Conservation (phyloP, 37 sponge, comb jelly and placozoan genomes). For the Beroe forskalii region DNA sequence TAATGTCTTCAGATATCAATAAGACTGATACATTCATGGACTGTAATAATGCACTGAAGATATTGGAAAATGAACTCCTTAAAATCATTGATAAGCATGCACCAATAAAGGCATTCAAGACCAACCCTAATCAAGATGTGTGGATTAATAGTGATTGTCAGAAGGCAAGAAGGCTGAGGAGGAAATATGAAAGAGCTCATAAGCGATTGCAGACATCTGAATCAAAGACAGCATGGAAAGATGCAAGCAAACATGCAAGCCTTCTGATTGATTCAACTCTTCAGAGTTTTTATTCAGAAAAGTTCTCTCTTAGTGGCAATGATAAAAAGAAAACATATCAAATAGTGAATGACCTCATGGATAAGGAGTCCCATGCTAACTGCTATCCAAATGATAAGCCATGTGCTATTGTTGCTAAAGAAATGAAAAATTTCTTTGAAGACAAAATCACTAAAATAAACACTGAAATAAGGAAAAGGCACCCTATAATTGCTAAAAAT, state of each 20-base stretch:
- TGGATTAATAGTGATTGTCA: neutral
- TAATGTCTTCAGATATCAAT: neutral
- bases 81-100: neutral
- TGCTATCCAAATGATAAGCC: too few species aligned
- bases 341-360: neutral
- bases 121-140: neutral
- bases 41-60: neutral
- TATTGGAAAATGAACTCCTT: neutral
- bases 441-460: too few species aligned
- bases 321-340: neutral
- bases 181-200: neutral
- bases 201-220: neutral
- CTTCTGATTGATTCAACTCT: neutral
- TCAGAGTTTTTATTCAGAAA: too few species aligned
- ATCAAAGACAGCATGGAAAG: neutral
- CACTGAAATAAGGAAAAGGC: too few species aligned
- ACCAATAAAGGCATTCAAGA: neutral
- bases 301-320: neutral
- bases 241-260: neutral
- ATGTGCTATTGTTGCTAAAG: too few species aligned
- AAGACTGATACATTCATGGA: neutral
- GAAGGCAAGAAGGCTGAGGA: neutral
- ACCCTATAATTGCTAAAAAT: too few species aligned
- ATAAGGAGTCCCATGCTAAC: too few species aligned
- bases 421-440: too few species aligned